Conservation (phyloP, 2,888 invertebrate genomes). For the Lacanobia oleracea region DNA sequence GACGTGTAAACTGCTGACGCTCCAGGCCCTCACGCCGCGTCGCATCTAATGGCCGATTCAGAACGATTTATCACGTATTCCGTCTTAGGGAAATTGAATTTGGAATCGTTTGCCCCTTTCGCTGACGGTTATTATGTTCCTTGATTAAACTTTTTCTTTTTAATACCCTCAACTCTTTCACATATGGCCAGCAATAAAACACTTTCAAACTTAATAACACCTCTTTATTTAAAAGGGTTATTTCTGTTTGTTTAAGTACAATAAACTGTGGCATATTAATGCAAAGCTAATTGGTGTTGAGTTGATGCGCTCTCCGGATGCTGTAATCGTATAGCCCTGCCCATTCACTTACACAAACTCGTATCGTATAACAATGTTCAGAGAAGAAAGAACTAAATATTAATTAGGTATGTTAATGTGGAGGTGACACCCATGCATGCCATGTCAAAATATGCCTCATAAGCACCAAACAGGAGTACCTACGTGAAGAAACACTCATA, state of each 20-base stretch:
- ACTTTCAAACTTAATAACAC: constrained; percentile 15
- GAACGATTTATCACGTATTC: constrained; percentile 88
- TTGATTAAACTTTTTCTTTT: constrained; percentile 82
- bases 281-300: constrained; percentile 57
- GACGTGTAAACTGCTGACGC: constrained; percentile 84
- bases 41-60: constrained; percentile 86
- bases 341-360: constrained; percentile 71
- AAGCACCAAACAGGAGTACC: neutral
- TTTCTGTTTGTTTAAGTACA: constrained; percentile 18
- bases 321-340: constrained; percentile 75
- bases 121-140: constrained; percentile 77
- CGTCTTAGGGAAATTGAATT: constrained; percentile 86
- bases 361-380: constrained; percentile 69
- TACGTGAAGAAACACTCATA: neutral
- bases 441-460: constrained; percentile 11
- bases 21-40: constrained; percentile 82
- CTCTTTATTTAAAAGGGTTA: constrained; percentile 23
- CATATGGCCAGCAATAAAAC: constrained; percentile 35
- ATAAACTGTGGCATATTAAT: constrained; percentile 45
- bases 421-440: constrained; percentile 30
- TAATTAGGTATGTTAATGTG: constrained; percentile 37
- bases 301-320: constrained; percentile 75
- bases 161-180: constrained; percentile 62
- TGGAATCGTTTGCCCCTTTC: constrained; percentile 80
- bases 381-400: constrained; percentile 63